phyloP scores from a whole-genome alignment of 2,113 vertebrate species.

The Actinemys pallida region DNA sequence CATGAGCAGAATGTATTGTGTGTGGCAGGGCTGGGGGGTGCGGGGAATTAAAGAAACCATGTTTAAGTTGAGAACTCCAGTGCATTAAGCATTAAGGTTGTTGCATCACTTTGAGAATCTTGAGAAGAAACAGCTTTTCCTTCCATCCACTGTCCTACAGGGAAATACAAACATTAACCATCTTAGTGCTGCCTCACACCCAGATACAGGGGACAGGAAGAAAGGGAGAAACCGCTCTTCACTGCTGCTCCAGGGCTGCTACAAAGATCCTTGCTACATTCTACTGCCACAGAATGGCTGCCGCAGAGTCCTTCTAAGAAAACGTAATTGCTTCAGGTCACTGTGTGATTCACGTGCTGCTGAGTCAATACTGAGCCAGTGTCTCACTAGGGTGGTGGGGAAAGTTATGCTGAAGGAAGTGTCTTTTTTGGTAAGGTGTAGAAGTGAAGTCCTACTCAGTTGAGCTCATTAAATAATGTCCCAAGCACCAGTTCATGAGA shows the following conservation, averaged over 20 bases:
- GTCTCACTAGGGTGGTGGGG: rapidly evolving
- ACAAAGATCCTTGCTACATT: background rate
- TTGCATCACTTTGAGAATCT: background rate
- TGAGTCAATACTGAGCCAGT: background rate
- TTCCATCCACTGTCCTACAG: background rate
- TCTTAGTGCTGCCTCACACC: background rate
- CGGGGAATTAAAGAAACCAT: background rate
- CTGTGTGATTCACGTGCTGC: too few relatives aligned
- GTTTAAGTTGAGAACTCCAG: constrained; percentile 22
- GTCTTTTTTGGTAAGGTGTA: background rate
- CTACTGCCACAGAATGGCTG: too few relatives aligned
- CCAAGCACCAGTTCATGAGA: rapidly evolving
- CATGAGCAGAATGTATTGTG: background rate
- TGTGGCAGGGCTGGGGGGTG: background rate
- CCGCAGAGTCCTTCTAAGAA: too few relatives aligned
- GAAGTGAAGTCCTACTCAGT: rapidly evolving
- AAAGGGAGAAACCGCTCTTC: background rate
- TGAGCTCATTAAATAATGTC: background rate
- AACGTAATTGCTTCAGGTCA: too few relatives aligned
- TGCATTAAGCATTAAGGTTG: rapidly evolving
- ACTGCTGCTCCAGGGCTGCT: background rate
- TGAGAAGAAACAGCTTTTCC: background rate
- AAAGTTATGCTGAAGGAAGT: rapidly evolving
- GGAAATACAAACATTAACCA: background rate
- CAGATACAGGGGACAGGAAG: rapidly evolving